These are phyloP conservation scores for Pogonomyrmex barbatus DNA, from an alignment of 1,140 invertebrate species.

Conservation along the genomic window DNA sequence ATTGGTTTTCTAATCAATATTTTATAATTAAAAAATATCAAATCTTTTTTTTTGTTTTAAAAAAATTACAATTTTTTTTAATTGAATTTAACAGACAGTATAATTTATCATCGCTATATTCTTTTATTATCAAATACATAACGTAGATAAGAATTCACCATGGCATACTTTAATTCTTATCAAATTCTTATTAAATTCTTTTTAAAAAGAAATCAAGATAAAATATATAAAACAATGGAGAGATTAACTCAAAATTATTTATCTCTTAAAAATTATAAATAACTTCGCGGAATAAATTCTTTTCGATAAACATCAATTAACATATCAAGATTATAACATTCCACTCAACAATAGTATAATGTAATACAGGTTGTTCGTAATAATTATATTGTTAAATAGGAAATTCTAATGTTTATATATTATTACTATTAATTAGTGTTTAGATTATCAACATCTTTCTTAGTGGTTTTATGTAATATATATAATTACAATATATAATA, in stretches of 20 bases:
- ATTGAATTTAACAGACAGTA: background rate
- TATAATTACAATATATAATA: too few relatives aligned
- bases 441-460: too few relatives aligned
- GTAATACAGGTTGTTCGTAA: too few relatives aligned
- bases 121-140: background rate
- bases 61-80: background rate
- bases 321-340: too few relatives aligned
- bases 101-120: background rate
- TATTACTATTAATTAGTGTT: too few relatives aligned
- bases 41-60: too few relatives aligned
- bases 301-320: too few relatives aligned
- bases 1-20: background rate
- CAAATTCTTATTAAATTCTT: background rate
- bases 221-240: background rate
- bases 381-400: too few relatives aligned
- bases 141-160: slow-evolving; percentile 16
- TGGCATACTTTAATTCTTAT: slow-evolving; percentile 22
- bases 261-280: background rate
- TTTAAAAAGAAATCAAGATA: background rate
- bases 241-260: background rate
- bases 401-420: too few relatives aligned
- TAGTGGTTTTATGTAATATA: too few relatives aligned
- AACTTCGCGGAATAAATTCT: background rate
- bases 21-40: background rate
- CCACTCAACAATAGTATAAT: too few relatives aligned